These are phyloP conservation scores for Nothobranchius kuhntae DNA, from an alignment of 2,113 vertebrate species.

Conservation along the genomic window DNA sequence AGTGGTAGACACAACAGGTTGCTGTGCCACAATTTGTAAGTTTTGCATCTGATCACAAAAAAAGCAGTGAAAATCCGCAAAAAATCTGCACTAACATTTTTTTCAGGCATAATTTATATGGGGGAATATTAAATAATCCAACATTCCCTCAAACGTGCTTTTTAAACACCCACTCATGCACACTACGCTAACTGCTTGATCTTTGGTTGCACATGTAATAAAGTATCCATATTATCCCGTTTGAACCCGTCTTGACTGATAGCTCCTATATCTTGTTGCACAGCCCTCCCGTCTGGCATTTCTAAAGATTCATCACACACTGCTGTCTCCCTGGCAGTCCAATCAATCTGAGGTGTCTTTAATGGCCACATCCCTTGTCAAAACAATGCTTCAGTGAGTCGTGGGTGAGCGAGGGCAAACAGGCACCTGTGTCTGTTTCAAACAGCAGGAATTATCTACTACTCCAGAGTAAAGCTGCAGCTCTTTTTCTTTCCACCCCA, in stretches of 20 bases:
- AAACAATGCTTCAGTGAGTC: constrained; percentile 26
- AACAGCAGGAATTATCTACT: constrained; percentile 50
- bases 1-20: too few relatives aligned
- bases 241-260: background rate
- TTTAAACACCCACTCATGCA: too few relatives aligned
- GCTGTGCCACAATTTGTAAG: too few relatives aligned
- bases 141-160: too few relatives aligned
- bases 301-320: constrained; percentile 11
- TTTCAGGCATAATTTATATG: too few relatives aligned
- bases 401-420: constrained; percentile 31
- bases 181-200: background rate
- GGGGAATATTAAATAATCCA: too few relatives aligned
- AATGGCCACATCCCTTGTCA: constrained; percentile 23
- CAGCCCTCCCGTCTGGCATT: constrained; percentile 8
- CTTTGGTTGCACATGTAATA: background rate
- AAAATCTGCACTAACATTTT: too few relatives aligned
- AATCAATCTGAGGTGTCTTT: constrained; percentile 29
- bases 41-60: too few relatives aligned
- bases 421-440: constrained; percentile 53
- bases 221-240: background rate
- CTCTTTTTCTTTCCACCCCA: constrained; percentile 30
- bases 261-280: constrained; percentile 6
- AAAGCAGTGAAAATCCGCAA: too few relatives aligned
- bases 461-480: constrained; percentile 39
- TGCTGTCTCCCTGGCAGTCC: constrained; percentile 5